Percentiles rank a stretch among this genome's conserved stretches.
Evolutionary conservation across 2,113 vertebrate genomes (phyloP).

Genomic region (Phycodurus eques): DNA sequence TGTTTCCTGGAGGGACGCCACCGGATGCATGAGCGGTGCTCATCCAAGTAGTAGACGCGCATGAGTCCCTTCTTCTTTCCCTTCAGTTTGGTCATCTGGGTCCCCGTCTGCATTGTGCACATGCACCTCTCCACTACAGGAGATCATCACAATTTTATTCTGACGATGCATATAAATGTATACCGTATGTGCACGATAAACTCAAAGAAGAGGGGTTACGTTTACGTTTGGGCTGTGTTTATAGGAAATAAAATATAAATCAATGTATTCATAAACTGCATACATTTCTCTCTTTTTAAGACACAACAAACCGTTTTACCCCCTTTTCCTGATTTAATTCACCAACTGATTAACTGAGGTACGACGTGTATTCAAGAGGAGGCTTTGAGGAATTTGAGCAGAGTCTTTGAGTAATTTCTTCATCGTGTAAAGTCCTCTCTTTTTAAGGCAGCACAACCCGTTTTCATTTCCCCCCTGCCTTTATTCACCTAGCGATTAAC

Average conservation of each 20-base stretch:
- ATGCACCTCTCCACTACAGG: constrained; percentile 71
- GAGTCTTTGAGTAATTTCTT: no score
- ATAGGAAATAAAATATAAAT: background rate
- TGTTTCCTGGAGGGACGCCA: constrained; percentile 96
- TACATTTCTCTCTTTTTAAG: background rate
- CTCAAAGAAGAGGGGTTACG: background rate
- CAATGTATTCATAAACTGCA: background rate
- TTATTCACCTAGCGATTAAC: no score
- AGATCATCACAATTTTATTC: background rate
- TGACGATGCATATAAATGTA: background rate
- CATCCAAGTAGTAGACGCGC: constrained; percentile 90
- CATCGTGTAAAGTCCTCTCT: no score
- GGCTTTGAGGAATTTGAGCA: no score
- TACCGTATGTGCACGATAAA: background rate
- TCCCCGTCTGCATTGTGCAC: constrained; percentile 89
- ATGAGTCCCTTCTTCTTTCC: constrained; percentile 87
- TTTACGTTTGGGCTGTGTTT: constrained; percentile 27
- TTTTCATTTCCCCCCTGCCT: no score
- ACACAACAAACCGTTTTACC: no score
- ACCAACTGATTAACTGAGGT: no score
- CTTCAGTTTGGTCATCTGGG: constrained; percentile 91
- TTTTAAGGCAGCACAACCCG: no score
- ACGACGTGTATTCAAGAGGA: no score
- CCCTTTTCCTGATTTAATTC: no score
- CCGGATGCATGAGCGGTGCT: constrained; percentile 90